Evolutionary conservation across 2,797 vertebrate genomes (phyloP).

Genomic region (Onychomys leucogaster): DNA sequence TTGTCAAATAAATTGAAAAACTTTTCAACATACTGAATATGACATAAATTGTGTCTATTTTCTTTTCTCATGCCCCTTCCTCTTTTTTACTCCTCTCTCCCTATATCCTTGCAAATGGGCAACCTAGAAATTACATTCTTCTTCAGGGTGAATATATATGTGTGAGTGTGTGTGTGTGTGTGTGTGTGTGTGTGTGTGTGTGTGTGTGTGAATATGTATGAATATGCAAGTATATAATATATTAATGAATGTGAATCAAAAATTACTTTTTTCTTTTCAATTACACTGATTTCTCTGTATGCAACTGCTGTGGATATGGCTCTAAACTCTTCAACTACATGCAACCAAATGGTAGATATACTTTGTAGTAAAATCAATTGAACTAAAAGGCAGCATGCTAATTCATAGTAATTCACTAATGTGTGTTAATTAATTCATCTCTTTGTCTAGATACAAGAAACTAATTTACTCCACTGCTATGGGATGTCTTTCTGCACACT

Average conservation of each 20-base stretch:
- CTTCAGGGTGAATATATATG: too few relatives aligned
- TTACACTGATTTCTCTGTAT: slow-evolving; percentile 3
- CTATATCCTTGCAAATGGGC: background rate
- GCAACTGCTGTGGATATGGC: too few relatives aligned
- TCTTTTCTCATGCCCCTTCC: background rate
- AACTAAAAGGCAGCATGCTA: slow-evolving; percentile 63
- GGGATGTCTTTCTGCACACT: too few relatives aligned
- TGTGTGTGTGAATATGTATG: too few relatives aligned
- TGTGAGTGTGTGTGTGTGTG: too few relatives aligned
- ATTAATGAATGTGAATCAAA: too few relatives aligned
- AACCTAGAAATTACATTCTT: too few relatives aligned
- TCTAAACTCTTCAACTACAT: too few relatives aligned
- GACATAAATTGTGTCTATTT: background rate
- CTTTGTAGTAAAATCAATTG: slow-evolving; percentile 75
- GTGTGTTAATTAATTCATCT: slow-evolving; percentile 81
- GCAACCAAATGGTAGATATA: slow-evolving; percentile 55
- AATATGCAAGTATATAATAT: too few relatives aligned
- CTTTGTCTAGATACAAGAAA: slow-evolving; percentile 76
- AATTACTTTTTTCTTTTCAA: slow-evolving; percentile 34
- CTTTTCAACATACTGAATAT: background rate
- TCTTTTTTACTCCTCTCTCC: background rate
- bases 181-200: too few relatives aligned
- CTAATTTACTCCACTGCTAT: slow-evolving; percentile 67
- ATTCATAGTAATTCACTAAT: slow-evolving; percentile 78
- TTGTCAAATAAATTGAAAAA: background rate